Evolutionary conservation across 2,113 vertebrate species (phyloP).

Genomic region (Lepisosteus oculatus): DNA sequence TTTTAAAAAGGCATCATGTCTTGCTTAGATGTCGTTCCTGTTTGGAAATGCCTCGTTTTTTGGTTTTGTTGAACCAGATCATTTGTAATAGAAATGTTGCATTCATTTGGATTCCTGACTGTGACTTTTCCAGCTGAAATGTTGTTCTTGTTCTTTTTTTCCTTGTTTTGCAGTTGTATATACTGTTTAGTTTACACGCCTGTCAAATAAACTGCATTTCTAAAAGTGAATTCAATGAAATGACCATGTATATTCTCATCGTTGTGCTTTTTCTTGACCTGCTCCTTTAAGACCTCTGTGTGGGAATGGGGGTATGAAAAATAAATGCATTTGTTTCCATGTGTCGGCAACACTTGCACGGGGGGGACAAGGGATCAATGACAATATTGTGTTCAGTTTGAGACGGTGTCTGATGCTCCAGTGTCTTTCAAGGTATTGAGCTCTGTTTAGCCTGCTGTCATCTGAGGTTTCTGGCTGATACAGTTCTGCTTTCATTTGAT

Average conservation of each 20-base stretch:
- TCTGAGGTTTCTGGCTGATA: too few species aligned
- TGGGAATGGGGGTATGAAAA: conserved; percentile 3
- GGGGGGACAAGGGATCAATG: conserved; percentile 7
- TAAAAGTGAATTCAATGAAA: conserved; percentile 39
- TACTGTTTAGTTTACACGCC: conserved; percentile 73
- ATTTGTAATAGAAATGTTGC: conserved; percentile 33
- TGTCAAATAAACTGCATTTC: conserved; percentile 87
- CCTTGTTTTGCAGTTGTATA: conserved; percentile 78
- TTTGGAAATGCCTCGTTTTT: conserved; percentile 41
- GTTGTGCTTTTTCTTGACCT: conserved; percentile 30
- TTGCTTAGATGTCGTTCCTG: conserved; percentile 35
- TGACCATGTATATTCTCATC: conserved; percentile 43
- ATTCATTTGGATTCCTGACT: conserved; percentile 33
- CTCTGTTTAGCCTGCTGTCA: too few species aligned
- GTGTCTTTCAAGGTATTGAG: too few species aligned
- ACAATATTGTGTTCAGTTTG: too few species aligned
- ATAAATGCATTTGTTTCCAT: conserved; percentile 36
- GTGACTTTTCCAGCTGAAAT: conserved; percentile 32
- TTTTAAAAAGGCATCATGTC: conserved; percentile 29
- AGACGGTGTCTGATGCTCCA: too few species aligned
- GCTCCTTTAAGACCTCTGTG: conserved; percentile 35
- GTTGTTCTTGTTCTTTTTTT: conserved; percentile 58
- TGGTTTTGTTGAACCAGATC: conserved; percentile 29
- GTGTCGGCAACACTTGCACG: conserved; percentile 19
- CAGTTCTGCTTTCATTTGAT: too few species aligned